Conservation (phyloP, 2,113 vertebrate genomes). For the Antechinus stuartii region DNA sequence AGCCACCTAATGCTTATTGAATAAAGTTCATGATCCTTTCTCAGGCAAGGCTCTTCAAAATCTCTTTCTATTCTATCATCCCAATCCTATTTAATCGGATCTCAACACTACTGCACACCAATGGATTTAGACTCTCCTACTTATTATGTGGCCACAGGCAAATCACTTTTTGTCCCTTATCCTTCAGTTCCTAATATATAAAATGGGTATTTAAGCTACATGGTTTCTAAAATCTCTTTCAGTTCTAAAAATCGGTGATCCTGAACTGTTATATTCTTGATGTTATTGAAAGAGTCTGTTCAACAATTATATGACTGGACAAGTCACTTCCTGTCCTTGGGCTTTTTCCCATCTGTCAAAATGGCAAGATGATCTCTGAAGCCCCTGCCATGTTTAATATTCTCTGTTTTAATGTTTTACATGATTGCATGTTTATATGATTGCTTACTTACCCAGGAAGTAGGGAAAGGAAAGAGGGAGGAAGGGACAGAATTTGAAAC, state of each 20-base stretch:
- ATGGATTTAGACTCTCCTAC: background rate
- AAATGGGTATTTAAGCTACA: background rate
- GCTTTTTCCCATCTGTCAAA: background rate
- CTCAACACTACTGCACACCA: background rate
- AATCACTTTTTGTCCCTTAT: background rate
- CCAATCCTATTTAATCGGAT: background rate
- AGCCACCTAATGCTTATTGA: background rate
- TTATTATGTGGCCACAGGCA: background rate
- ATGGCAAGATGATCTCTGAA: background rate
- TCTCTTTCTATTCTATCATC: background rate
- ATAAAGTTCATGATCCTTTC: background rate
- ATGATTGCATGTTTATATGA: background rate
- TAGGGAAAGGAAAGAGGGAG: background rate
- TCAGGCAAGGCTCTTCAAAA: background rate
- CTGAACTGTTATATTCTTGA: background rate
- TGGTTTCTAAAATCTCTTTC: background rate
- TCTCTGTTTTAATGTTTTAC: background rate
- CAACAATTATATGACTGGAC: background rate
- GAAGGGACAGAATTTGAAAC: background rate
- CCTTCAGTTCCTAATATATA: background rate
- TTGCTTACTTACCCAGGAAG: background rate
- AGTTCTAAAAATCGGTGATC: background rate
- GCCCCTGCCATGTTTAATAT: background rate
- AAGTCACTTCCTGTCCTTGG: background rate
- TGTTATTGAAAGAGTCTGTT: background rate